Base-by-base conservation (phyloP, 2,113 vertebrate species). In the Typhlomys cinereus region DNA sequence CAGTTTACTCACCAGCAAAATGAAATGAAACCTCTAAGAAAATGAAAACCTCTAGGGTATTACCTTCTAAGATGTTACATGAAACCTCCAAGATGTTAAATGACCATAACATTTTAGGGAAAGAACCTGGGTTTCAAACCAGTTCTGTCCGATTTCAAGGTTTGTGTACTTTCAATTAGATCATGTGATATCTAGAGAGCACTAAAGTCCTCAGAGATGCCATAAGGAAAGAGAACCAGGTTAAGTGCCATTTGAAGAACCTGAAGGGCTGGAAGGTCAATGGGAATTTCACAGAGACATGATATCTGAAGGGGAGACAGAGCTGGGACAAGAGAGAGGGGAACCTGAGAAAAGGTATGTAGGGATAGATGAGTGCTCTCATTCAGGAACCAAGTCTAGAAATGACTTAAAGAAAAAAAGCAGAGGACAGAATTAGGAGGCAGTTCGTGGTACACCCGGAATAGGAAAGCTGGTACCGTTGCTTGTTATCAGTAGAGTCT, bases 131-230 rank as follows among this genome's bases (percentile, higher is more conserved):
- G 50, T 93, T 85, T 84, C 52, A 89, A 92, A 27, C 41, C 15
- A 75, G 64, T 34, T 71, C 62, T 67, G 10, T 62, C 78, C 82
- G 84, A 94, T 54, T 88, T 64, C 15, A 88, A 92, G 74, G 15
- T 29, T 39, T 67, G 0, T 4, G 10, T 21, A 39, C 20, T 69
- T 73, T 70, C 25, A 52, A 36, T 3, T 54, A n/a, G 34, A 34
- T 36, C 5, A 2, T 18, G 3, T 10, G 36, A 52, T 73, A 44
- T 75, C 71, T 20, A 36, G 75, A 61, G 76, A 80, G 71, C 36
- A 31, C 54, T 48, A 71, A 61, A 48, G 39, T 84, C 36, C 7
- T 31, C 57, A 64, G 29, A 67, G 20, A 69, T 61, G 67, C 25
- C 3, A 36, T 25, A 86, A 69, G 66, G 57, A 25, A 75, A 34